These are phyloP conservation scores for Pyrocoelia pectoralis DNA, from an alignment of 2,888 invertebrate species.

Conservation along the genomic window DNA sequence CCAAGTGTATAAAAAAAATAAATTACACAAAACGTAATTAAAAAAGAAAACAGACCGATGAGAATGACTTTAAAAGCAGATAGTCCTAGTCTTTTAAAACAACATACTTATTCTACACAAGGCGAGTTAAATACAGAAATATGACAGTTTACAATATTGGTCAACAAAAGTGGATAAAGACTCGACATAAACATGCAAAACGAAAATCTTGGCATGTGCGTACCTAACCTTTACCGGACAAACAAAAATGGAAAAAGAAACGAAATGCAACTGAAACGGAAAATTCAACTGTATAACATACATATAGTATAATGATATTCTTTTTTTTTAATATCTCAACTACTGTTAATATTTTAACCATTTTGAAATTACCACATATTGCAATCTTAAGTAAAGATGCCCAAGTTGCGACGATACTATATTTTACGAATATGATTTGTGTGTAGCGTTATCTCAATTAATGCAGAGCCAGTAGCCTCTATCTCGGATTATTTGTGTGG, in stretches of 20 bases:
- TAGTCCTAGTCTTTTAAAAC: background rate
- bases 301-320: slow-evolving; percentile 21
- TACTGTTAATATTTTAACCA: slow-evolving; percentile 20
- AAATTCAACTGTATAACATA: slow-evolving; percentile 15
- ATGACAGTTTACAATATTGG: background rate
- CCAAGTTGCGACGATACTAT: slow-evolving; percentile 23
- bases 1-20: slow-evolving; percentile 32
- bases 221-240: background rate
- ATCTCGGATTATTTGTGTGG: too few species aligned
- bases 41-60: background rate
- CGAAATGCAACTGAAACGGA: slow-evolving; percentile 20
- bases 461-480: slow-evolving; percentile 8
- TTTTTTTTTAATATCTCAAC: slow-evolving; percentile 16
- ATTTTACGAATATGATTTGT: slow-evolving; percentile 20
- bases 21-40: slow-evolving; percentile 6
- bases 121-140: slow-evolving; percentile 6
- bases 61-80: background rate
- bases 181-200: slow-evolving; percentile 10
- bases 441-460: slow-evolving; percentile 16
- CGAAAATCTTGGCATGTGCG: slow-evolving; percentile 28
- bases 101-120: slow-evolving; percentile 12
- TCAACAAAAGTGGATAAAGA: too few species aligned
- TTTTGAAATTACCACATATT: slow-evolving; percentile 27
- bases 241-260: background rate
- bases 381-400: slow-evolving; percentile 28